Evolutionary conservation across 1,140 invertebrate species (phyloP).

Genomic region (Branchinecta lindahli): DNA sequence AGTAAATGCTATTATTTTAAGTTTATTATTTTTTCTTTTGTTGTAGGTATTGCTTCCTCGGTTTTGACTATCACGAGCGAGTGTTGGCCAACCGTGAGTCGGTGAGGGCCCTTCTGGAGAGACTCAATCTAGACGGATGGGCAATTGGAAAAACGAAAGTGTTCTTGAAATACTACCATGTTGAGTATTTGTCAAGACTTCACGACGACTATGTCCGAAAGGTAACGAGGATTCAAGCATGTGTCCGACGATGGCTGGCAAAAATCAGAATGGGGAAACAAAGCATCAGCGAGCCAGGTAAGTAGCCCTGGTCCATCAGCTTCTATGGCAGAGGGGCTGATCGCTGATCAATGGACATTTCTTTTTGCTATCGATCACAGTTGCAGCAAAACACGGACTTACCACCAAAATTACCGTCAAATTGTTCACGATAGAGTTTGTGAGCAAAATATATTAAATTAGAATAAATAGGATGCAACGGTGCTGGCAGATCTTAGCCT

Average conservation of each 20-base stretch:
- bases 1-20: too few species aligned
- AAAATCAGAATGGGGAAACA: conserved; percentile 33
- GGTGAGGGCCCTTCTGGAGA: conserved; percentile 49
- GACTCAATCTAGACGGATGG: conserved; percentile 63
- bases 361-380: neutral
- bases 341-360: neutral
- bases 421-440: too few species aligned
- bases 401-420: too few species aligned
- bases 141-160: conserved; percentile 67
- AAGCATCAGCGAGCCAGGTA: conserved; percentile 36
- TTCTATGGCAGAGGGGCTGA: too few species aligned
- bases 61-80: conserved; percentile 53
- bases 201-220: conserved; percentile 56
- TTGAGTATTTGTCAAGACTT: conserved; percentile 58
- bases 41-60: conserved; percentile 59
- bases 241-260: conserved; percentile 52
- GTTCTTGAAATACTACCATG: conserved; percentile 72
- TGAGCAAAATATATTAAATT: too few species aligned
- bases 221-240: conserved; percentile 52
- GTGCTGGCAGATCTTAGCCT: too few species aligned
- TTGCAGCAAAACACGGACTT: too few species aligned
- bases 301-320: conserved; percentile 24
- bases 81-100: conserved; percentile 51
- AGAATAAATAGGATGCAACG: too few species aligned
- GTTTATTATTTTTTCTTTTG: neutral